A percentile compares a stretch with the other conserved stretches of the same genome.
Conservation (phyloP, 1,140 invertebrate species). For the Stegodyphus dumicola region DNA sequence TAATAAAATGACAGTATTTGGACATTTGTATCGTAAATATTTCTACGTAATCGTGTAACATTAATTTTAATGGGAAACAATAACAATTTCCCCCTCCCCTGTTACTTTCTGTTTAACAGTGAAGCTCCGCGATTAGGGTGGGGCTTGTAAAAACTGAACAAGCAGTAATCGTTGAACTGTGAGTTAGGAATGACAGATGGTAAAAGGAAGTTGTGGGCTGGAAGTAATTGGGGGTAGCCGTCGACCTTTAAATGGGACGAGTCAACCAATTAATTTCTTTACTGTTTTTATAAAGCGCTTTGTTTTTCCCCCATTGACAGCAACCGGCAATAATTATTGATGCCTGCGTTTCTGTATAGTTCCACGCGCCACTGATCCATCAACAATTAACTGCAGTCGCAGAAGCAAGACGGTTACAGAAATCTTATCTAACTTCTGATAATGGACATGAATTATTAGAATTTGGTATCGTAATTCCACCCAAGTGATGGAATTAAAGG, state of each 20-base stretch:
- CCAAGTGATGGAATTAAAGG: constrained; percentile 44
- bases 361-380: constrained; percentile 25
- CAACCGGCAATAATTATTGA: constrained; percentile 43
- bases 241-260: constrained; percentile 60
- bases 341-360: constrained; percentile 20
- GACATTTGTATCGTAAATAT: background rate
- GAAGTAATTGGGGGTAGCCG: constrained; percentile 50
- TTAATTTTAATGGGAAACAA: background rate
- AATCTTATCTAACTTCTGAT: constrained; percentile 34
- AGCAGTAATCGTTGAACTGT: constrained; percentile 15
- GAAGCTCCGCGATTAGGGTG: background rate
- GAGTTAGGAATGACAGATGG: constrained; percentile 26
- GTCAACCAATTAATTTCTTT: constrained; percentile 52
- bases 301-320: constrained; percentile 39
- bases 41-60: background rate
- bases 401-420: constrained; percentile 21
- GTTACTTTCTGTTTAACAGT: background rate
- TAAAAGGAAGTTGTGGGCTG: constrained; percentile 48
- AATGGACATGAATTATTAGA: constrained; percentile 49
- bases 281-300: constrained; percentile 34
- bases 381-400: constrained; percentile 31
- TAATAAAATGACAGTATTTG: background rate
- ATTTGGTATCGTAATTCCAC: constrained; percentile 41
- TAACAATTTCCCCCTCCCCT: background rate
- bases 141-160: constrained; percentile 35